Percentiles rank a stretch among this genome's conserved stretches.
These are phyloP conservation scores for Hydrotaea diabolus DNA, from an alignment of 2,888 invertebrate species.

Conservation along the genomic window DNA sequence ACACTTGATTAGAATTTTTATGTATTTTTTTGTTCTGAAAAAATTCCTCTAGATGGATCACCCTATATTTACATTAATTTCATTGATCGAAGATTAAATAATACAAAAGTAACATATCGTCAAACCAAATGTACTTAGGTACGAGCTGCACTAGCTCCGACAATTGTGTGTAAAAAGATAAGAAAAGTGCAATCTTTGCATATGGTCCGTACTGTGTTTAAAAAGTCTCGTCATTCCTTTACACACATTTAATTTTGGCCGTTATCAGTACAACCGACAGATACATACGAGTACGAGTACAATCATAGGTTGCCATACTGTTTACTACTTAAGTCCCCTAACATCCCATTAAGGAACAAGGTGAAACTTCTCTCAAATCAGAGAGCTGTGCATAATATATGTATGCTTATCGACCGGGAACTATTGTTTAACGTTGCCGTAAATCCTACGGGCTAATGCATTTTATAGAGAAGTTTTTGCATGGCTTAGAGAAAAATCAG, in stretches of 20 bases:
- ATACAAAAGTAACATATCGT: not conserved
- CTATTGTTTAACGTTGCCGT: too few relatives aligned
- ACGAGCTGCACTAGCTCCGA: too few relatives aligned
- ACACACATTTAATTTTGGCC: not conserved
- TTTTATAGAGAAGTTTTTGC: too few relatives aligned
- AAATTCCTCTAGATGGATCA: not conserved
- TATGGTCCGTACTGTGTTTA: constrained; percentile 1
- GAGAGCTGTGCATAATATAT: too few relatives aligned
- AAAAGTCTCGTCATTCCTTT: not conserved
- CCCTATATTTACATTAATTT: not conserved
- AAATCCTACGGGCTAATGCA: too few relatives aligned
- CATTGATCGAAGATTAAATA: not conserved
- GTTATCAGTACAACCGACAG: not conserved
- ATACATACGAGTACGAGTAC: not conserved
- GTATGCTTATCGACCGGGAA: too few relatives aligned
- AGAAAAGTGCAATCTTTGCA: not conserved
- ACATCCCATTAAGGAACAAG: too few relatives aligned
- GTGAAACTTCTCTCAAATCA: too few relatives aligned
- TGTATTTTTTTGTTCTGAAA: too few relatives aligned
- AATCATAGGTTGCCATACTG: not conserved
- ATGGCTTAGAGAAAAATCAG: too few relatives aligned
- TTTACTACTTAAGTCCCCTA: too few relatives aligned
- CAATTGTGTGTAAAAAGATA: not conserved
- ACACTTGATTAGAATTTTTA: too few relatives aligned
- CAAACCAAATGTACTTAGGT: not conserved